Base-by-base conservation (phyloP, 2,113 vertebrate genomes). In the Heptranchias perlo region DNA sequence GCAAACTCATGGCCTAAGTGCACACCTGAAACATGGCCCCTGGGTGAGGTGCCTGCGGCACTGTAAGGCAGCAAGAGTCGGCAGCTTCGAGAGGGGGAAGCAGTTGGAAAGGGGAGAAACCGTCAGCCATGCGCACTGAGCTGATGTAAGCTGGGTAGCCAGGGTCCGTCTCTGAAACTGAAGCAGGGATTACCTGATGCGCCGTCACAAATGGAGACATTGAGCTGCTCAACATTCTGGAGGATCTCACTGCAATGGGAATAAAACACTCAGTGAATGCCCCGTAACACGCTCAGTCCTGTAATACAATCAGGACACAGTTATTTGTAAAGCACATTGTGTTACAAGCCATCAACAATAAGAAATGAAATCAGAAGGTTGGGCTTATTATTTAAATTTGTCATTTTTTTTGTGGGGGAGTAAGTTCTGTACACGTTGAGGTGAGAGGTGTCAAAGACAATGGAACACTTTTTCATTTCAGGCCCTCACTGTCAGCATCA, bases 171-270 rank as follows among this genome's bases (percentile, higher is more conserved):
- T 28, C 49, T 2, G 4, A n/a, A 23, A 35, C 31, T 0, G 28
- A 35, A 14, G 1, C 31, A 35, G 58, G 4, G 4, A 97, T 97
- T 97, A 98, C 98, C 98, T 96, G 97, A 97, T 96, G 97, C 97
- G 67, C 97, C 97, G 84, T 96, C 97, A 65, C 98, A 98, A 91
- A 97, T 96, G 0, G 98, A 97, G 1, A 98, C 97, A 96, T 98
- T 98, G 0, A 97, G 97, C 6, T 97, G 96, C 96, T 98, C 98
- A 96, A 98, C 97, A 96, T 97, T 98, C 96, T 98, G 98, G 96
- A 98, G 84, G 54, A 98, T 96, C 2, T 96, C 52, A 95, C 97
- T 98, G 97, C 96, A 96, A 35, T 65, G 84, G 78, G 11, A 89
- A 58, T 92, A 69, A 96, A 96, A 95, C n/a, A 89, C 28, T 96